These are phyloP conservation scores for Pristionchus japonicus DNA, from an alignment of 2,888 invertebrate genomes.

Conservation along the genomic window DNA sequence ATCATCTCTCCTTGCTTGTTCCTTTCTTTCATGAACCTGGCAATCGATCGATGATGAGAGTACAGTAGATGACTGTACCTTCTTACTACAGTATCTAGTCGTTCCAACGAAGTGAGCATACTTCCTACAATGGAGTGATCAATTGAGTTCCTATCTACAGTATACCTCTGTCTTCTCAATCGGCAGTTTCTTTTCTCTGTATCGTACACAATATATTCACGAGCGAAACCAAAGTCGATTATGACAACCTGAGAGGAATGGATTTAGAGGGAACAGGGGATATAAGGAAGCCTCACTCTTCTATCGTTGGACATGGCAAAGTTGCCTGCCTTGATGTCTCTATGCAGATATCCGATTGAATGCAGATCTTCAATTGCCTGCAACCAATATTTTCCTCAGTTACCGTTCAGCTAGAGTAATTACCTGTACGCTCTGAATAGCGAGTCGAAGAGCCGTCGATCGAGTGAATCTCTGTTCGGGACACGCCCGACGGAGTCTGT, in stretches of 20 bases:
- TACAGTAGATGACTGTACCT: not conserved
- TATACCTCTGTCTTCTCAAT: slow-evolving; percentile 18
- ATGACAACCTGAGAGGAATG: slow-evolving; percentile 46
- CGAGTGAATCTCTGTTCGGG: slow-evolving; percentile 61
- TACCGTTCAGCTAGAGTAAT: not conserved
- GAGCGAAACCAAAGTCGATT: slow-evolving; percentile 58
- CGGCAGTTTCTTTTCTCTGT: not conserved
- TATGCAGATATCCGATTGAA: slow-evolving; percentile 62
- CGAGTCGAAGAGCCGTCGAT: slow-evolving; percentile 64
- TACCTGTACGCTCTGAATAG: slow-evolving; percentile 54
- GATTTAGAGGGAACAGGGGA: not conserved
- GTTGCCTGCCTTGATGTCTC: slow-evolving; percentile 68
- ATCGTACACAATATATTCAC: slow-evolving; percentile 45
- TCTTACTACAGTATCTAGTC: slow-evolving; percentile 47
- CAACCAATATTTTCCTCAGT: slow-evolving; percentile 28
- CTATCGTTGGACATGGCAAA: slow-evolving; percentile 62
- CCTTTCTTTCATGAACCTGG: slow-evolving; percentile 56
- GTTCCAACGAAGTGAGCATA: slow-evolving; percentile 48
- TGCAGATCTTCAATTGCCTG: slow-evolving; percentile 64
- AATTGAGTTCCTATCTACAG: not conserved
- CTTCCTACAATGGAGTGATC: not conserved
- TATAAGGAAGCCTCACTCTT: not conserved
- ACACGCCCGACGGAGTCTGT: slow-evolving; percentile 59
- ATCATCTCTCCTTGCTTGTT: slow-evolving; percentile 68
- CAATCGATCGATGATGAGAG: not conserved